phyloP scores from a whole-genome alignment of 2,888 invertebrate species.

The Corbicula japonica region DNA sequence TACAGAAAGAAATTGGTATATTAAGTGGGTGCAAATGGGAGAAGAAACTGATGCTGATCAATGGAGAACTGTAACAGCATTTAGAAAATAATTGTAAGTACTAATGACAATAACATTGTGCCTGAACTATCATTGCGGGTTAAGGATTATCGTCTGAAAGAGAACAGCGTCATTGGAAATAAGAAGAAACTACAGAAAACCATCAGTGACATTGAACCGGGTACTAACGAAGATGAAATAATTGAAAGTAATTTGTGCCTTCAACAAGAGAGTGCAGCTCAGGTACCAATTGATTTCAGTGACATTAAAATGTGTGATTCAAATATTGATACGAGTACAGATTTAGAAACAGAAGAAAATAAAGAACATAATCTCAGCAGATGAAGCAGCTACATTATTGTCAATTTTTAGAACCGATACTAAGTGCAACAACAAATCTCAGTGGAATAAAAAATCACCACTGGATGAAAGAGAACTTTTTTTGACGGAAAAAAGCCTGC shows the following conservation, averaged over 20 bases:
- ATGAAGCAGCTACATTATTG: not conserved
- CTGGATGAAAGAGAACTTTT: not conserved
- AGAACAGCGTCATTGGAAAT: too few relatives aligned
- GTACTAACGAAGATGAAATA: too few relatives aligned
- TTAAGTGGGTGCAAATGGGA: not conserved
- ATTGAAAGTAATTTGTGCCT: too few relatives aligned
- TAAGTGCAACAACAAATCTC: conserved; percentile 22
- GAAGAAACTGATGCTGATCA: not conserved
- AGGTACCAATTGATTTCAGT: too few relatives aligned
- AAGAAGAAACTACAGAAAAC: too few relatives aligned
- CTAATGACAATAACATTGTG: not conserved
- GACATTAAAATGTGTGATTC: too few relatives aligned
- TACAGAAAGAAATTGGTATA: conserved; percentile 11
- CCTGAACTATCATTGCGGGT: too few relatives aligned
- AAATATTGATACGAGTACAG: too few relatives aligned
- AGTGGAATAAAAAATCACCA: conserved; percentile 7
- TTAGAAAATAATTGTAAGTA: not conserved
- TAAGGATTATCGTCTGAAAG: too few relatives aligned
- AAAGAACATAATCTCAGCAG: too few relatives aligned
- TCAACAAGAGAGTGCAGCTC: too few relatives aligned
- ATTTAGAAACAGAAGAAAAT: too few relatives aligned
- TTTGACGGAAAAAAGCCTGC: not conserved
- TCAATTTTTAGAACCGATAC: conserved; percentile 15
- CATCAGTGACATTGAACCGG: not conserved
- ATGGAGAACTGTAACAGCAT: not conserved